phyloP scores from a whole-genome alignment of 2,113 vertebrate species.

The Cyrtonyx montezumae region DNA sequence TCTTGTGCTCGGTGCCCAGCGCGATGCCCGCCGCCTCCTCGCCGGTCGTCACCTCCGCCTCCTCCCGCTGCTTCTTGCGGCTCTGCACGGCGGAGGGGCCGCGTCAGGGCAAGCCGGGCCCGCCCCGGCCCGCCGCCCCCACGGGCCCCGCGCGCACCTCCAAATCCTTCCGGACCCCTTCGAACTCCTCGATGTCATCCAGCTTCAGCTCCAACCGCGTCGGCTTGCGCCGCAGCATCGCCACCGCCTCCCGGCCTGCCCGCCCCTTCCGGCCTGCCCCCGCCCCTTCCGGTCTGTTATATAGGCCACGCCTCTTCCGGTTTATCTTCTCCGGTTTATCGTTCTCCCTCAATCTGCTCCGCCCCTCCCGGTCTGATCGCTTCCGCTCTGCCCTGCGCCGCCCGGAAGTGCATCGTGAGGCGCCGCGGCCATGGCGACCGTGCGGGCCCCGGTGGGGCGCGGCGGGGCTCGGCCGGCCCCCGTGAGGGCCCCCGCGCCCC shows the following conservation, averaged over 20 bases:
- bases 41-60: slow-evolving; percentile 82
- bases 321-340: no score
- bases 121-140: not conserved
- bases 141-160: slow-evolving; percentile 81
- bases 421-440: not conserved
- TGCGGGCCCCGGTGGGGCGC: not conserved
- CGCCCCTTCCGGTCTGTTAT: no score
- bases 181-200: slow-evolving; percentile 95
- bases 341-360: no score
- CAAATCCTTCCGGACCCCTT: slow-evolving; percentile 91
- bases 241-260: not conserved
- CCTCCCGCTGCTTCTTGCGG: slow-evolving; percentile 91
- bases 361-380: no score
- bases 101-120: not conserved
- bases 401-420: no score
- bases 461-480: no score
- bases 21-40: slow-evolving; percentile 83
- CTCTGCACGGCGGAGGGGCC: slow-evolving; percentile 73
- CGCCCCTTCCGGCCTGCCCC: no score
- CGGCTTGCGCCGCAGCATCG: slow-evolving; percentile 92
- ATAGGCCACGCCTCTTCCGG: no score
- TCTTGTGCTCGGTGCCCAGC: slow-evolving; percentile 80
- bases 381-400: no score
- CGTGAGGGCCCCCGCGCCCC: no score
- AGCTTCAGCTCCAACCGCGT: slow-evolving; percentile 95